These are phyloP conservation scores for Anticlea derivata DNA, from an alignment of 2,888 invertebrate genomes.

Conservation along the genomic window DNA sequence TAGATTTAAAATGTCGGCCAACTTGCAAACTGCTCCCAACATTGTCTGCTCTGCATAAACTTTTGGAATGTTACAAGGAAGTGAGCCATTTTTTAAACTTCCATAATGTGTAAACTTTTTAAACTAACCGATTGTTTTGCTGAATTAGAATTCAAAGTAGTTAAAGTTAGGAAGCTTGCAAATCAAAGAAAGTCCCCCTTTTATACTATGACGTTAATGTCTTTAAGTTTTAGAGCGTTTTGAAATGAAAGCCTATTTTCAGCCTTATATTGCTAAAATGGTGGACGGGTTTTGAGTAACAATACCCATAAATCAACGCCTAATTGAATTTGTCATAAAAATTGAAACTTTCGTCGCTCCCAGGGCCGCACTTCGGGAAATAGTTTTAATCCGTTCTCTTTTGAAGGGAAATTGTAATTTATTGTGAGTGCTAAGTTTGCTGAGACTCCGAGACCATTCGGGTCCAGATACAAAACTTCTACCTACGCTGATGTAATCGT, in stretches of 20 bases:
- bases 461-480: constrained; percentile 66
- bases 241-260: constrained; percentile 52
- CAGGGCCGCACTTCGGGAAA: constrained; percentile 69
- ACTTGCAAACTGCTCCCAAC: constrained; percentile 52
- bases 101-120: constrained; percentile 29
- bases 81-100: constrained; percentile 39
- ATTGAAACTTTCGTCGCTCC: constrained; percentile 75
- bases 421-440: constrained; percentile 81
- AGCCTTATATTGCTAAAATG: constrained; percentile 52
- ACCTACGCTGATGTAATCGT: constrained; percentile 66
- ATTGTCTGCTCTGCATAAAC: constrained; percentile 48
- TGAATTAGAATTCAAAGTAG: constrained; percentile 21
- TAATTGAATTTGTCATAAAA: constrained; percentile 83
- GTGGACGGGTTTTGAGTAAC: constrained; percentile 56
- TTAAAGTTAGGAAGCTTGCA: constrained; percentile 10
- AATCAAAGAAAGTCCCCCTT: constrained; percentile 11
- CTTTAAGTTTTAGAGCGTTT: constrained; percentile 54
- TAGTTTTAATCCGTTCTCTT: constrained; percentile 82
- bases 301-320: constrained; percentile 69
- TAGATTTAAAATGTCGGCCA: constrained; percentile 53
- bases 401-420: constrained; percentile 80
- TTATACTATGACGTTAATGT: constrained; percentile 40
- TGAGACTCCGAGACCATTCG: constrained; percentile 50
- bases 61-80: constrained; percentile 40
- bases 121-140: constrained; percentile 19